Conservation (phyloP, 2,113 vertebrate genomes). For the Sturnira hondurensis region DNA sequence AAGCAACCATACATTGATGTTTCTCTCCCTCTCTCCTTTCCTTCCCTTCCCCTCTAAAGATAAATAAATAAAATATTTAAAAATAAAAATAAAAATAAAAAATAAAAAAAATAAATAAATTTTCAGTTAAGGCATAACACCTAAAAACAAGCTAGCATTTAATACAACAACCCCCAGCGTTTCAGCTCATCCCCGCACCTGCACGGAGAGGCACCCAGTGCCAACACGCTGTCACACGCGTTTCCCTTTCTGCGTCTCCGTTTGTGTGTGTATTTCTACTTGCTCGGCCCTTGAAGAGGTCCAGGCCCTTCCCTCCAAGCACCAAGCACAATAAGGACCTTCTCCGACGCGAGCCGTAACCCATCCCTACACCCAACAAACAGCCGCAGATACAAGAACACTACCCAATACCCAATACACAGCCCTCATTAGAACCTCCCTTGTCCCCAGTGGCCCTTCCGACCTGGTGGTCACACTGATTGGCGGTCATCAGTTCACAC, state of each 20-base stretch:
- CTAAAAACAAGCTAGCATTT: not conserved
- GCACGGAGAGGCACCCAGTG: not conserved
- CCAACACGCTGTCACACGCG: fast-evolving
- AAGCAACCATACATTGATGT: no score
- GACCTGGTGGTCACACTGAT: not conserved
- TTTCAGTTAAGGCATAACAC: not conserved
- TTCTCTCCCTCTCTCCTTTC: no score
- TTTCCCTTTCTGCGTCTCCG: not conserved
- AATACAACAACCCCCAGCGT: not conserved
- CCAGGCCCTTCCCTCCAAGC: not conserved
- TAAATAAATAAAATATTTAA: no score
- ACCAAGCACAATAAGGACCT: not conserved
- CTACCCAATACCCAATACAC: no score
- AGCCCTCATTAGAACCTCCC: not conserved
- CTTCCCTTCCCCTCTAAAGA: no score
- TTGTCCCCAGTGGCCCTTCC: not conserved
- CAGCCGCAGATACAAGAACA: not conserved
- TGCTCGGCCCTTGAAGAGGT: no score
- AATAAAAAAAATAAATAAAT: no score
- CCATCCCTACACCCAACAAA: not conserved
- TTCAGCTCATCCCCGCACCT: not conserved
- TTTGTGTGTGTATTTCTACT: not conserved
- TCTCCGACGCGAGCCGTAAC: not conserved
- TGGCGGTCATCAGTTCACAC: no score
- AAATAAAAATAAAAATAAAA: no score